Evolutionary conservation across 2,113 vertebrate genomes (phyloP).

Genomic region (Phaetusa simplex): DNA sequence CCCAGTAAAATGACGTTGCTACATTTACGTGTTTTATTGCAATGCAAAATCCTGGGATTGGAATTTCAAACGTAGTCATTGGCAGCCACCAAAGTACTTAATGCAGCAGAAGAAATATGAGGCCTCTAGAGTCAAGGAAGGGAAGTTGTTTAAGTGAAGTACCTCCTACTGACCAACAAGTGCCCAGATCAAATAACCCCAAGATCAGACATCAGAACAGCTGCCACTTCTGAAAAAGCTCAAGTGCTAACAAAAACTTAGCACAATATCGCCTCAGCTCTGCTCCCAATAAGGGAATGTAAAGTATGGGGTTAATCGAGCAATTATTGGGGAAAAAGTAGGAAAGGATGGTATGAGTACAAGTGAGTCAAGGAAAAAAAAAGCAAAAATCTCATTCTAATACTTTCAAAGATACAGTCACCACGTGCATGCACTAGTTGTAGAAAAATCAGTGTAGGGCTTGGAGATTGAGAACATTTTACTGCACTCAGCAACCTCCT

Average conservation of each 20-base stretch:
- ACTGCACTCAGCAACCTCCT: background rate
- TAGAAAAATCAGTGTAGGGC: background rate
- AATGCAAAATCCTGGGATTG: background rate
- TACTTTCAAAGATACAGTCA: background rate
- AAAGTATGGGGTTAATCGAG: rapidly evolving
- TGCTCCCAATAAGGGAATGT: background rate
- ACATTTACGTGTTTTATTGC: rapidly evolving
- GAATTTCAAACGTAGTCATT: background rate
- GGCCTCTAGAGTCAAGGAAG: background rate
- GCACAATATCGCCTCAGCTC: background rate
- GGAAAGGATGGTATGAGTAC: too few relatives aligned
- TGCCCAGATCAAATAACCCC: background rate
- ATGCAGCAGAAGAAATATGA: background rate
- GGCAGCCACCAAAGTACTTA: background rate
- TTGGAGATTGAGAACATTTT: background rate
- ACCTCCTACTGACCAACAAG: background rate
- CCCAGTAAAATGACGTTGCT: background rate
- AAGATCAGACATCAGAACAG: background rate
- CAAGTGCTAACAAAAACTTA: background rate
- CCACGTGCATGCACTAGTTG: rapidly evolving
- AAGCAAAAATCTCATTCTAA: background rate
- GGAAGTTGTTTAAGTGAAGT: background rate
- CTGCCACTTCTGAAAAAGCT: background rate
- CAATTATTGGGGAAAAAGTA: background rate
- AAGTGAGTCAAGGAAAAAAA: background rate